Evolutionary conservation across 2,113 vertebrate genomes (phyloP), one percentile per base, ranked within the genome.

Genomic region (Phaethon lepturus): DNA sequence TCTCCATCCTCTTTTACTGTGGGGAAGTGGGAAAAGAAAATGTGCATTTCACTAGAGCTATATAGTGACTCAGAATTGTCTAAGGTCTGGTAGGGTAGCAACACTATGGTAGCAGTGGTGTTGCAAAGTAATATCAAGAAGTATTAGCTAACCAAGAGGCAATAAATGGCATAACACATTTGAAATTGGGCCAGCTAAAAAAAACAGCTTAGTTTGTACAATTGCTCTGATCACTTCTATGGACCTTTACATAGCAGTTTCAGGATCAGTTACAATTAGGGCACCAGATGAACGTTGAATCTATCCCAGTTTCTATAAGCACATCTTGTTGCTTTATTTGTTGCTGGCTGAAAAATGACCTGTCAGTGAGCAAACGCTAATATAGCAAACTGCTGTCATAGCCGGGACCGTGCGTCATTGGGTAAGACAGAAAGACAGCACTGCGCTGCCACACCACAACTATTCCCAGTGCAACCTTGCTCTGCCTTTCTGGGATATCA

Each of bases 361-460:
- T 72, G 50, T 52, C 47, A 64, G 19, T 5, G 42, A 94, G 60
- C 28, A 86, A 92, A 64, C 0, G 1, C 42, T 38, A 59, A 31
- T 10, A 62, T n/a, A 83, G 45, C 67, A 94, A 76, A 63, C 10
- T 73, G 50, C 50, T 18, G 9, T 10, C 59, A 13, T 6, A 71
- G 42, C 55, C 2, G 1, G 24, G 76, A 29, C 14, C 0, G 0
- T 29, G 35, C 13, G 44, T 23, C 42, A 45, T 4, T 38, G 24
- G 47, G 19, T 17, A 16, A 62, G 35, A 58, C 47, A 81, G 47
- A 77, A 72, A 55, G 49, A 19, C 49, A 95, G 24, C 50, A 8
- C 33, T 29, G 33, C 25, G 49, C 18, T 74, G 35, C 45, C 18
- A 13, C 12, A 4, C 1, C 47, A 38, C 55, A 81, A 8, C 53